Evolutionary conservation across 2,888 invertebrate species (phyloP).

Genomic region (Agrochola lota): DNA sequence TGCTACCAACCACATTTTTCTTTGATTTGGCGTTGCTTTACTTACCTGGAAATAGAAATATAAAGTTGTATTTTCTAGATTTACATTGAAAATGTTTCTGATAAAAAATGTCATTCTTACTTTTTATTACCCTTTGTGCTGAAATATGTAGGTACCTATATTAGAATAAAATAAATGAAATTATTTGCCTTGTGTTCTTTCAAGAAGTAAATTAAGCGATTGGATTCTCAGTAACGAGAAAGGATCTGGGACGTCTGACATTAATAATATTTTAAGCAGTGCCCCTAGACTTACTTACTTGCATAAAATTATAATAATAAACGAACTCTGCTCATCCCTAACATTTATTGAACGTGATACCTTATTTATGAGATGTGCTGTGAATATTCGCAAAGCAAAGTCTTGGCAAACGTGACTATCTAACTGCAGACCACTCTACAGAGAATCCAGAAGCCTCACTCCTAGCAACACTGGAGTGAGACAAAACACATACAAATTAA

Average conservation of each 20-base stretch:
- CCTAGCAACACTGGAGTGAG: background rate
- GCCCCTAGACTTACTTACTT: background rate
- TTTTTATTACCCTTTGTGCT: background rate
- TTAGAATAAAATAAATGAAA: background rate
- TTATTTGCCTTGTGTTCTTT: background rate
- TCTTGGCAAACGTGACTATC: slow-evolving; percentile 59
- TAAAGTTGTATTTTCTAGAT: background rate
- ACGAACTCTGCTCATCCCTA: slow-evolving; percentile 34
- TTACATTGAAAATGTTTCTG: too few relatives aligned
- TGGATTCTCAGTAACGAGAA: background rate
- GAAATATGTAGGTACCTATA: background rate
- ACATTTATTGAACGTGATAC: slow-evolving; percentile 58
- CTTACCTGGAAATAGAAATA: slow-evolving; percentile 16
- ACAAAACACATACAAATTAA: background rate
- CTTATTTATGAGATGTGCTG: slow-evolving; percentile 62
- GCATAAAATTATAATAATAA: background rate
- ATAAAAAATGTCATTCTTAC: background rate
- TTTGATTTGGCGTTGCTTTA: slow-evolving; percentile 47
- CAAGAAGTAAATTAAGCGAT: background rate
- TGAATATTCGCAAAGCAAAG: slow-evolving; percentile 61
- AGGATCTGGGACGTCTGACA: background rate
- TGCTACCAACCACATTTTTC: slow-evolving; percentile 42
- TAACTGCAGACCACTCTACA: slow-evolving; percentile 20
- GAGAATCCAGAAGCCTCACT: slow-evolving; percentile 6
- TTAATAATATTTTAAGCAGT: background rate